Evolutionary conservation across 2,113 vertebrate species (phyloP).

Genomic region (Cettia cetti): DNA sequence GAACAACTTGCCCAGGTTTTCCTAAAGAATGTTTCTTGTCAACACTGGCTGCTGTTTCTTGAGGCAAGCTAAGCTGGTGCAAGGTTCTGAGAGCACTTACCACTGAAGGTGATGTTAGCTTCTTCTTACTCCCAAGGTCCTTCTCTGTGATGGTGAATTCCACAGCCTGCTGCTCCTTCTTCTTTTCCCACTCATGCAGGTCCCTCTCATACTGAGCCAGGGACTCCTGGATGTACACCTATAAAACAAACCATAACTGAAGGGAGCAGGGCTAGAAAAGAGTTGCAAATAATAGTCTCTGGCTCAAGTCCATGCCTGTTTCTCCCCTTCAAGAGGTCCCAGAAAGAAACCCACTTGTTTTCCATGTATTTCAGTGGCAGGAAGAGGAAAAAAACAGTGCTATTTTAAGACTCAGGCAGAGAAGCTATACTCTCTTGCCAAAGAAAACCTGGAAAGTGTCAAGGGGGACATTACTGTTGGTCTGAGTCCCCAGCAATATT

Average conservation of each 20-base stretch:
- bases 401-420: background rate
- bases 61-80: background rate
- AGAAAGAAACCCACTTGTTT: background rate
- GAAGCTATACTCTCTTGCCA: background rate
- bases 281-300: background rate
- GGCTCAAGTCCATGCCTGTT: background rate
- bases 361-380: background rate
- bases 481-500: background rate
- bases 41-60: background rate
- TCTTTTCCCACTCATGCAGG: conserved; percentile 74
- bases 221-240: conserved; percentile 76
- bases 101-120: background rate
- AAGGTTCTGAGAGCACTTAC: conserved; percentile 10
- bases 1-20: background rate
- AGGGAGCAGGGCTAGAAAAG: background rate
- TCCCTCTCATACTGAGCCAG: conserved; percentile 68
- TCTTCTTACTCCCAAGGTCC: conserved; percentile 26
- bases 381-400: background rate
- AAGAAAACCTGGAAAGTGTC: background rate
- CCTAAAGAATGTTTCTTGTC: background rate
- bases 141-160: conserved; percentile 86
- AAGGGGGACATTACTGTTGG: background rate
- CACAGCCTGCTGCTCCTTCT: conserved; percentile 68
- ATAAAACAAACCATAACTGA: background rate
- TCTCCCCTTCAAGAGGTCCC: background rate